A percentile compares a stretch with the other conserved stretches of the same genome.
Evolutionary conservation across 2,888 invertebrate species (phyloP).

Genomic region (Epirrhoe alternata): DNA sequence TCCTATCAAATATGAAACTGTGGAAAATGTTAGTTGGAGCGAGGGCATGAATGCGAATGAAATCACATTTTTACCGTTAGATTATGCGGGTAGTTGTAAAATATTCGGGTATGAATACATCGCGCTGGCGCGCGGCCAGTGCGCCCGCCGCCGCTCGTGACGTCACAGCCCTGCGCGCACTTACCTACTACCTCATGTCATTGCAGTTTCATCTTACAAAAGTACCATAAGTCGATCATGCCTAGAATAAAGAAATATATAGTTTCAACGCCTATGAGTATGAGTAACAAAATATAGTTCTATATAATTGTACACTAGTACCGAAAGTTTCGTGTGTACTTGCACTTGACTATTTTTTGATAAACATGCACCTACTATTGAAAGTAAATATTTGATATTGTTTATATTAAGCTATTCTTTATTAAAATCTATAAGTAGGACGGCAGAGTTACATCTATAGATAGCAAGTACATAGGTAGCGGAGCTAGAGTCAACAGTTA

Average conservation of each 20-base stretch:
- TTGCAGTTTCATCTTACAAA: not conserved
- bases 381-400: too few relatives aligned
- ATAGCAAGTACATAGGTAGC: not conserved
- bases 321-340: too few relatives aligned
- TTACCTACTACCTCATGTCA: not conserved
- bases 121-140: constrained; percentile 52
- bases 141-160: constrained; percentile 3
- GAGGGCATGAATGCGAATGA: constrained; percentile 30
- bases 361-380: too few relatives aligned
- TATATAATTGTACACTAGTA: too few relatives aligned
- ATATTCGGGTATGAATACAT: constrained; percentile 49
- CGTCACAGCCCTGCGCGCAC: not conserved
- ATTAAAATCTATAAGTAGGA: not conserved
- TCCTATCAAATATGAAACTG: constrained; percentile 20
- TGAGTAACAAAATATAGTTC: too few relatives aligned
- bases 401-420: too few relatives aligned
- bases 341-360: too few relatives aligned
- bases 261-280: too few relatives aligned
- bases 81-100: constrained; percentile 42
- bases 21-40: constrained; percentile 25
- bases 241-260: too few relatives aligned
- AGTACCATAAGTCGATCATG: not conserved
- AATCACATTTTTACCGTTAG: constrained; percentile 39
- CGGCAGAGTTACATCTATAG: not conserved
- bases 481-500: not conserved